Conservation (phyloP, 2,888 invertebrate genomes). For the Troides aeacus region DNA sequence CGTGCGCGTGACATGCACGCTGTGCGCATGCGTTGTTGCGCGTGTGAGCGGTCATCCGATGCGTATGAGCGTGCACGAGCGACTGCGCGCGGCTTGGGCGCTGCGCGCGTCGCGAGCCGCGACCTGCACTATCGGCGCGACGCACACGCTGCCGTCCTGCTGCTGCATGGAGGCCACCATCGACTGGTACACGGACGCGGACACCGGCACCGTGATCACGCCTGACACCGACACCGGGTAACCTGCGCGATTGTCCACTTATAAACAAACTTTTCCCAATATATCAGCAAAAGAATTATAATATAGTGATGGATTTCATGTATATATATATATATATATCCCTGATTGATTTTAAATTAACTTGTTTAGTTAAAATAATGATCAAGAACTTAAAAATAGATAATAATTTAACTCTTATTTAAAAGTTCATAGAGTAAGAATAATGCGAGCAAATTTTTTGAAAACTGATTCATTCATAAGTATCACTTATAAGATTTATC, state of each 20-base stretch:
- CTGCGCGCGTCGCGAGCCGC: background rate
- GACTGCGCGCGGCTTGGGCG: background rate
- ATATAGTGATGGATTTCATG: no score
- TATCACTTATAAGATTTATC: no score
- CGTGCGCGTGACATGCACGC: background rate
- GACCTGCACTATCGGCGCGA: slow-evolving; percentile 91
- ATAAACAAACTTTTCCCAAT: no score
- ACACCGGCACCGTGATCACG: slow-evolving; percentile 97
- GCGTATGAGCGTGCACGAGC: background rate
- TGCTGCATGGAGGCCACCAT: slow-evolving; percentile 95
- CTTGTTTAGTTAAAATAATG: no score
- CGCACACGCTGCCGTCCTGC: slow-evolving; percentile 88
- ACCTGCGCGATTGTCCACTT: slow-evolving; percentile 60
- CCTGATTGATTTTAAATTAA: no score
- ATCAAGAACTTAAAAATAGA: no score
- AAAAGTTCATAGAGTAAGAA: no score
- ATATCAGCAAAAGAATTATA: no score
- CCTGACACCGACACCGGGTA: slow-evolving; percentile 93
- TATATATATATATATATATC: no score
- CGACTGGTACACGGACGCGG: slow-evolving; percentile 97
- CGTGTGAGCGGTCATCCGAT: slow-evolving; percentile 1
- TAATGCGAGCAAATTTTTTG: no score
- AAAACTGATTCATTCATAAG: no score
- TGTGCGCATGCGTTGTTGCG: background rate
- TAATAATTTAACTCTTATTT: no score